A percentile compares a stretch with the other conserved stretches of the same genome.
These are phyloP conservation scores for Coleophora deauratella DNA, from an alignment of 2,888 invertebrate genomes.

Conservation along the genomic window DNA sequence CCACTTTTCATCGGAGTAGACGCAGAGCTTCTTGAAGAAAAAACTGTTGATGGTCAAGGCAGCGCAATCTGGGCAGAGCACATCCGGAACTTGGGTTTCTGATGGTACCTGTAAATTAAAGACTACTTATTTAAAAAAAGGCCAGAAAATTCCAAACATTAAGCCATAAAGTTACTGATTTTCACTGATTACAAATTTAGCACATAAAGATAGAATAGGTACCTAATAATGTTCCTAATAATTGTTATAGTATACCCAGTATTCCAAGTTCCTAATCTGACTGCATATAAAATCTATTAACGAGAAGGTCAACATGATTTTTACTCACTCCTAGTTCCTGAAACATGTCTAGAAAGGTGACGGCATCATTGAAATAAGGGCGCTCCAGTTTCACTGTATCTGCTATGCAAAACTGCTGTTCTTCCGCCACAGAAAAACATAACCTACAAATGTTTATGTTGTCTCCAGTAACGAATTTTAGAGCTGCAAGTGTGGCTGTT, in stretches of 20 bases:
- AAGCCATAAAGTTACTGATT: too few relatives aligned
- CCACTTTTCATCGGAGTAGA: not conserved
- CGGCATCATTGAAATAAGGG: not conserved
- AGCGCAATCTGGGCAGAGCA: not conserved
- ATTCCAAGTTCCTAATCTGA: too few relatives aligned
- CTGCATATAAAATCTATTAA: too few relatives aligned
- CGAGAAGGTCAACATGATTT: too few relatives aligned
- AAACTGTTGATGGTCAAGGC: not conserved
- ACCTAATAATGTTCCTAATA: not conserved
- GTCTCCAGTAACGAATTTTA: not conserved
- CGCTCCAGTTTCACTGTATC: not conserved
- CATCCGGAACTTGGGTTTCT: not conserved
- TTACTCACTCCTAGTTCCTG: not conserved
- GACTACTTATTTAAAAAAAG: not conserved
- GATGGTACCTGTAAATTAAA: not conserved
- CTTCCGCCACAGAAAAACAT: not conserved
- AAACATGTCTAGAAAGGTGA: not conserved
- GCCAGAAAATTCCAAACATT: not conserved
- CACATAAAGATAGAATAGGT: not conserved
- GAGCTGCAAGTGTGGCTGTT: not conserved
- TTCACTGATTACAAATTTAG: too few relatives aligned
- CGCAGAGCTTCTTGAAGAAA: not conserved
- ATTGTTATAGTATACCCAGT: too few relatives aligned
- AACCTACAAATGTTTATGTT: not conserved
- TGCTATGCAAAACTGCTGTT: not conserved